Evolutionary conservation across 2,888 invertebrate genomes (phyloP).

Genomic region (Macrophya annulata): DNA sequence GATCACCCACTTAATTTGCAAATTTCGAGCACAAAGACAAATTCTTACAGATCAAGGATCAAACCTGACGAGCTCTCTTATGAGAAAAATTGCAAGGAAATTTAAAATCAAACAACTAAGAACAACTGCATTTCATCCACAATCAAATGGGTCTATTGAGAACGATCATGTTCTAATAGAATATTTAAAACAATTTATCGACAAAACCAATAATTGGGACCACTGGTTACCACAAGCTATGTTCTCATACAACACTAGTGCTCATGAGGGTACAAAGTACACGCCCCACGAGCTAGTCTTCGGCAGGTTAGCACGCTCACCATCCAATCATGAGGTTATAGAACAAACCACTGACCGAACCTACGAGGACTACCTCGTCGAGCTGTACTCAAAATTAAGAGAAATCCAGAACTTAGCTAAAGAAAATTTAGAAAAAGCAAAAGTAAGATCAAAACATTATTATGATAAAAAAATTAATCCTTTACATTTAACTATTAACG

Average conservation of each 20-base stretch:
- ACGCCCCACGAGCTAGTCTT: neutral
- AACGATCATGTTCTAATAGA: constrained; percentile 56
- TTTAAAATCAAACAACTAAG: constrained; percentile 27
- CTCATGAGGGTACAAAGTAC: no score
- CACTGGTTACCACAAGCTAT: neutral
- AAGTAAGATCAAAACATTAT: neutral
- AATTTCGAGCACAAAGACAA: neutral
- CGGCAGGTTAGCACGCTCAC: neutral
- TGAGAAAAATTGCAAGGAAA: neutral
- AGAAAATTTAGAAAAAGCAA: neutral
- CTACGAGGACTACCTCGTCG: neutral
- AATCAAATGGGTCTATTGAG: constrained; percentile 60
- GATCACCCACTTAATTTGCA: neutral
- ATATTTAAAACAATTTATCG: constrained; percentile 47
- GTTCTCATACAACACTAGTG: neutral
- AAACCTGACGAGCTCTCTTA: neutral
- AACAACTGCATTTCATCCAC: constrained; percentile 58
- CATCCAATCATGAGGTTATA: neutral
- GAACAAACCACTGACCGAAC: neutral
- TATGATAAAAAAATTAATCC: neutral
- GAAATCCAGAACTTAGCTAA: neutral
- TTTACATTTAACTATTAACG: neutral
- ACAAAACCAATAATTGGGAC: neutral
- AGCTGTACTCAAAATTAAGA: neutral
- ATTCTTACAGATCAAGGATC: constrained; percentile 31